Conservation (phyloP, 2,888 invertebrate genomes). For the Dendrolimus pini region DNA sequence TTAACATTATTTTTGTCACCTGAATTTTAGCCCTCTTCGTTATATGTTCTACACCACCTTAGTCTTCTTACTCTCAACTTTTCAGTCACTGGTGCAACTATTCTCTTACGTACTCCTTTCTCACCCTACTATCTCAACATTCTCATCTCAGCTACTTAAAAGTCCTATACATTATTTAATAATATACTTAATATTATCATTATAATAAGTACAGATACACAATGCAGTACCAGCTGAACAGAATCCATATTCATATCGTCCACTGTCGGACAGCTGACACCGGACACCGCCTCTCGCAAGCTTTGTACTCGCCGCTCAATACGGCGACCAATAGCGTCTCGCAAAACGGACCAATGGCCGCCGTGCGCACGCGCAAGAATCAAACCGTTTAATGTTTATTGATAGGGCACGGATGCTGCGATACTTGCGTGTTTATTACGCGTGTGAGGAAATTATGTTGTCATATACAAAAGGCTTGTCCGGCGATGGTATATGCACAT, state of each 20-base stretch:
- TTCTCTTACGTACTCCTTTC: too few species aligned
- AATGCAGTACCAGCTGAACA: conserved; percentile 20
- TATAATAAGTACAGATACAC: conserved; percentile 10
- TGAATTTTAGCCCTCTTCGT: too few species aligned
- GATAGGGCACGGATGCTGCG: conserved; percentile 45
- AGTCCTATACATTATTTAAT: not conserved
- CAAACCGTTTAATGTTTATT: conserved; percentile 59
- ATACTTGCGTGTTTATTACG: not conserved
- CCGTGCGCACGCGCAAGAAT: conserved; percentile 49
- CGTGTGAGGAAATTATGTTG: conserved; percentile 3
- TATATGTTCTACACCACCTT: too few species aligned
- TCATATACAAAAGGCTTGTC: not conserved
- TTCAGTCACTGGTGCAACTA: too few species aligned
- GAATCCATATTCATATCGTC: conserved; percentile 61
- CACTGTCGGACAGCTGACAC: conserved; percentile 47
- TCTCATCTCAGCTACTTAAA: not conserved
- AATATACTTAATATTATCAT: conserved; percentile 11
- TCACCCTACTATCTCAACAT: too few species aligned
- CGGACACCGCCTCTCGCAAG: conserved; percentile 53
- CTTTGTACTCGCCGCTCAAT: conserved; percentile 55
- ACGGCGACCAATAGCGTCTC: conserved; percentile 50
- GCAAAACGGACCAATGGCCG: conserved; percentile 50
- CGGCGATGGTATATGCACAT: not conserved
- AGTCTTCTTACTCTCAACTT: too few species aligned
- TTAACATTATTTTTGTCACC: too few species aligned